These are phyloP conservation scores for Oopsacas minuta DNA, from an alignment of 37 sponge, comb jelly and placozoan genomes.

Conservation along the genomic window DNA sequence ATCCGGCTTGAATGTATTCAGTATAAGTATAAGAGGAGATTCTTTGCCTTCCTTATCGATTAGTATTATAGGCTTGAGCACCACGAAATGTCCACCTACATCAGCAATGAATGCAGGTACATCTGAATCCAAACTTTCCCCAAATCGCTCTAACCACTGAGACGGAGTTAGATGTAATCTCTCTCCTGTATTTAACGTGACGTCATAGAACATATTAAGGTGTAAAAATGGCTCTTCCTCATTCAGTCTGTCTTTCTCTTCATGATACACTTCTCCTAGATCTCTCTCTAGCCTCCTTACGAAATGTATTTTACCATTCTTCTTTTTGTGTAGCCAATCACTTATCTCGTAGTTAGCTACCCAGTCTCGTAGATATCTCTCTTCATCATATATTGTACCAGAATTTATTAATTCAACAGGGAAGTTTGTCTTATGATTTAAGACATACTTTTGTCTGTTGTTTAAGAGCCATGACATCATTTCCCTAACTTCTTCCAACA, in stretches of 20 bases:
- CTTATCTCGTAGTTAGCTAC: constrained; percentile 9
- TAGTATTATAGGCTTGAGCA: background rate
- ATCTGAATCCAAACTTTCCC: background rate
- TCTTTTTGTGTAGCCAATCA: background rate
- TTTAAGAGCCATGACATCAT: background rate
- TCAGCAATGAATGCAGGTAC: background rate
- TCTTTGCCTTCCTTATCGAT: background rate
- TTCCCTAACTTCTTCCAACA: background rate
- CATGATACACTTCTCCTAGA: background rate
- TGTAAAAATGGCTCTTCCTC: background rate
- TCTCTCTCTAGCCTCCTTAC: background rate
- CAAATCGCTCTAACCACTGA: constrained; percentile 5
- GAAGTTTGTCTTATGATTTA: background rate
- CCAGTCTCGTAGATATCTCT: background rate
- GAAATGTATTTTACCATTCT: background rate
- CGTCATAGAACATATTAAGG: constrained; percentile 14
- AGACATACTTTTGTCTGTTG: background rate
- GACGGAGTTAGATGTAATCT: background rate
- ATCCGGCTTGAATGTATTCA: background rate
- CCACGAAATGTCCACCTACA: background rate
- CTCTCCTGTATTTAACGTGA: background rate
- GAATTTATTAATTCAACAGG: background rate
- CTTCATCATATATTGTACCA: background rate
- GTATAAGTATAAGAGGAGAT: background rate
- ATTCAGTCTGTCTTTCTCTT: background rate